Base-by-base conservation (phyloP, 2,797 vertebrate species). In the Sebastes melanostomus region DNA sequence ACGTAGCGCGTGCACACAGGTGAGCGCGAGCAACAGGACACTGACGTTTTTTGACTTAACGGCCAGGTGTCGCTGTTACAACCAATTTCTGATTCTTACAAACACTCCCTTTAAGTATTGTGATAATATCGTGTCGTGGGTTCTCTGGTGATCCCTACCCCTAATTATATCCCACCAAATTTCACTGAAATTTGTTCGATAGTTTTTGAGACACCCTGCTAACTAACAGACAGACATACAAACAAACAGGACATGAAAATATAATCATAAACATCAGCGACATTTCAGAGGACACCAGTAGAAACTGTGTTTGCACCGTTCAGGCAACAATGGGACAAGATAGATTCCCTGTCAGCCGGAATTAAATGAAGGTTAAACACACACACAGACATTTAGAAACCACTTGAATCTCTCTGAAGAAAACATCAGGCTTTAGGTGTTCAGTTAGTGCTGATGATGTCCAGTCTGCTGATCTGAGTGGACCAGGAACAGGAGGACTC, bases 401-500 rank as follows among this genome's bases (percentile, higher is more conserved):
- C 38, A 42, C 38, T 42, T 42, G 14, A 54, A 54, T 10, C 3
- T 55, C 46, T 54, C 32, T 55, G 14, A 42, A 54, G 27, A 38
- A n/a, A 18, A 52, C 54, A 42, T 22, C 59, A 63, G 29, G 8
- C 4, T 13, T 24, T 8, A 20, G 13, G 20, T 42, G 42, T 59
- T 72, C 52, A 6, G 5, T 75, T 18, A 1, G 9, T n/a, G 32
- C 66, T 72, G 72, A 30, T 38, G 70, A 59, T 69, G 30, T 58
- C 20, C 25, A 25, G 67, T 76, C 72, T 59, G 50, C 71, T 50
- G 56, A 82, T 22, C 12, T 18, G 22, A 83, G 65, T 29, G 54
- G 30, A 60, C 12, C 59, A 80, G 72, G 79, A 78, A 66, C 78
- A 62, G 22, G 58, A 76, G 32, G 38, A 72, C n/a, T 18, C 32